Percentiles rank a stretch among this genome's conserved stretches.
Conservation (phyloP, 1,140 invertebrate species). For the Brachionus koreanus region DNA sequence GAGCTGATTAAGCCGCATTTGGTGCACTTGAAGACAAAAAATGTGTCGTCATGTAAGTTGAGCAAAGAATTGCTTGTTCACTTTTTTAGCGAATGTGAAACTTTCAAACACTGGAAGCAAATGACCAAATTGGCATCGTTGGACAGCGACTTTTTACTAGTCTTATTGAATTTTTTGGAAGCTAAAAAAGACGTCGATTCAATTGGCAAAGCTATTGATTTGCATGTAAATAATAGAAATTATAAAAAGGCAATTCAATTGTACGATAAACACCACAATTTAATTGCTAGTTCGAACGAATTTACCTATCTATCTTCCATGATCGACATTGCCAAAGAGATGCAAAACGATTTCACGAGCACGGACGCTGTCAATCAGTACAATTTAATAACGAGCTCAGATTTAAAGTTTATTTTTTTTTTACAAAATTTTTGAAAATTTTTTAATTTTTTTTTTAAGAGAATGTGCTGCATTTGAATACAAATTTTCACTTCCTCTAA, state of each 20-base stretch:
- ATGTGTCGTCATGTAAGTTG: neutral
- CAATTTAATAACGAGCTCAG: neutral
- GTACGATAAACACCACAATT: neutral
- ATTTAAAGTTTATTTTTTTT: neutral
- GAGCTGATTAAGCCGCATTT: conserved; percentile 4
- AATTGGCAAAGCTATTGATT: neutral
- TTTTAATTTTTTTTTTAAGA: neutral
- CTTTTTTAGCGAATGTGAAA: neutral
- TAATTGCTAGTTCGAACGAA: neutral
- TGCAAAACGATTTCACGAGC: neutral
- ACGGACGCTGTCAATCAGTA: neutral
- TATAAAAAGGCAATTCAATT: conserved; percentile 6
- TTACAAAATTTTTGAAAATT: neutral
- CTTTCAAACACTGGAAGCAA: conserved; percentile 5
- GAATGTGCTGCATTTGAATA: neutral
- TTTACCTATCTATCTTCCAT: conserved; percentile 3
- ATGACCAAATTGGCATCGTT: neutral
- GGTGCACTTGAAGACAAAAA: neutral
- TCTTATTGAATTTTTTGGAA: neutral
- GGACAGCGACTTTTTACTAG: neutral
- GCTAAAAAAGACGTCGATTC: neutral
- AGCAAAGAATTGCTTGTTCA: neutral
- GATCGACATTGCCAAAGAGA: conserved; percentile 22
- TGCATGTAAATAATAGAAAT: conserved; percentile 31
- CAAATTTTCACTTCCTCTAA: conserved; percentile 20